Evolutionary conservation across 2,888 invertebrate species (phyloP).

Genomic region (Dichetophora obliterata): DNA sequence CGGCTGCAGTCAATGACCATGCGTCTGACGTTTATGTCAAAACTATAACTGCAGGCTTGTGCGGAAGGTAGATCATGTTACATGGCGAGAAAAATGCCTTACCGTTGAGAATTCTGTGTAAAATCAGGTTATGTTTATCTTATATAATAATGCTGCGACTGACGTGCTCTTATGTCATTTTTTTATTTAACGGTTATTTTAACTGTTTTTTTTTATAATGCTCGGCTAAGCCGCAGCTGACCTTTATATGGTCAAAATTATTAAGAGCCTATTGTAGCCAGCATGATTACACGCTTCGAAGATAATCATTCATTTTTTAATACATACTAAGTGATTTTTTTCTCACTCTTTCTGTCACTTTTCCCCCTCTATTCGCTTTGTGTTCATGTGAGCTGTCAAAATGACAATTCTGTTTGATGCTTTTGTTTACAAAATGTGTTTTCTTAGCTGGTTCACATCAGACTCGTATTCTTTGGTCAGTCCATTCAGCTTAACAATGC

Average conservation of each 20-base stretch:
- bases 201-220: no score
- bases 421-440: not conserved
- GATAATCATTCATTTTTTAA: not conserved
- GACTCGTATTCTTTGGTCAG: not conserved
- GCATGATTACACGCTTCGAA: no score
- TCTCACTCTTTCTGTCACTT: not conserved
- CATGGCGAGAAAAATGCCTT: not conserved
- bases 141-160: no score
- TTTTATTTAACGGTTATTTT: no score
- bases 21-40: not conserved
- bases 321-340: no score
- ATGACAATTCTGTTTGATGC: slow-evolving; percentile 22
- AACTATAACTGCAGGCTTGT: not conserved
- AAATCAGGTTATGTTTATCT: no score
- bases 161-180: no score
- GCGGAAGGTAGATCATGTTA: not conserved
- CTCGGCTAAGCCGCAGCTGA: no score
- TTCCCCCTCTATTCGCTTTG: not conserved
- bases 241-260: no score
- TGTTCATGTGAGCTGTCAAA: slow-evolving; percentile 8
- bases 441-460: not conserved
- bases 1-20: not conserved
- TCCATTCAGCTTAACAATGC: not conserved
- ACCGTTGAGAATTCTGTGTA: not conserved
- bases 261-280: no score